Conservation (phyloP, 2,113 vertebrate genomes). For the Sinocyclocheilus maitianheensis region DNA sequence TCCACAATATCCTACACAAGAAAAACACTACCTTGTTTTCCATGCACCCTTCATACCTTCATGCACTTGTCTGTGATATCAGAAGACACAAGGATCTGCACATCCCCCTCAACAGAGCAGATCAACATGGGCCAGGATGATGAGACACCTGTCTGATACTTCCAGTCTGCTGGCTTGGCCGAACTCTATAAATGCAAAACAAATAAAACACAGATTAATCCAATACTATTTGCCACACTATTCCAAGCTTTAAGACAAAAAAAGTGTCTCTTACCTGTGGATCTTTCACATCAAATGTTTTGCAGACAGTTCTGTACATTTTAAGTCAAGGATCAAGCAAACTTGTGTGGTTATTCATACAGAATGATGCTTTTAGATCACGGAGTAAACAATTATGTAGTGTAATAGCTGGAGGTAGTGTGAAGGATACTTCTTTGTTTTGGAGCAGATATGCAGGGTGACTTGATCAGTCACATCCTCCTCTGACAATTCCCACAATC, state of each 20-base stretch:
- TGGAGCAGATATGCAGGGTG: conserved; percentile 85
- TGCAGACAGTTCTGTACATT: conserved; percentile 82
- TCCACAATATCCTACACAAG: background rate
- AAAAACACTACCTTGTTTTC: background rate
- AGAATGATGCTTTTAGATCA: background rate
- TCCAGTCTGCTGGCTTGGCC: conserved; percentile 93
- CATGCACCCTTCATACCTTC: conserved; percentile 71
- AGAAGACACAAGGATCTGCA: conserved; percentile 80
- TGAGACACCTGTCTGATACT: conserved; percentile 83
- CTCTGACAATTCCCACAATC: conserved; percentile 81
- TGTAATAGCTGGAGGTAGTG: background rate
- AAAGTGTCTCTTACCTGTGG: conserved; percentile 80
- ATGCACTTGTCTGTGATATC: conserved; percentile 77
- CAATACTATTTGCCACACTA: background rate
- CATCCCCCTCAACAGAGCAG: conserved; percentile 82
- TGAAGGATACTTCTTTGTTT: conserved; percentile 92
- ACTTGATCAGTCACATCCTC: conserved; percentile 84
- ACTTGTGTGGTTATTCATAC: background rate
- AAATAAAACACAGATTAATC: background rate
- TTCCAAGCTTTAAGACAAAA: background rate
- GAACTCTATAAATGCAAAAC: conserved; percentile 73
- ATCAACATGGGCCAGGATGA: conserved; percentile 82
- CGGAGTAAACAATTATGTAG: background rate
- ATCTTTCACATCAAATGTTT: conserved; percentile 86
- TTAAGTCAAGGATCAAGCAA: conserved; percentile 75